Base-by-base conservation (phyloP, 2,113 vertebrate genomes). In the Ceyx cyanopectus region DNA sequence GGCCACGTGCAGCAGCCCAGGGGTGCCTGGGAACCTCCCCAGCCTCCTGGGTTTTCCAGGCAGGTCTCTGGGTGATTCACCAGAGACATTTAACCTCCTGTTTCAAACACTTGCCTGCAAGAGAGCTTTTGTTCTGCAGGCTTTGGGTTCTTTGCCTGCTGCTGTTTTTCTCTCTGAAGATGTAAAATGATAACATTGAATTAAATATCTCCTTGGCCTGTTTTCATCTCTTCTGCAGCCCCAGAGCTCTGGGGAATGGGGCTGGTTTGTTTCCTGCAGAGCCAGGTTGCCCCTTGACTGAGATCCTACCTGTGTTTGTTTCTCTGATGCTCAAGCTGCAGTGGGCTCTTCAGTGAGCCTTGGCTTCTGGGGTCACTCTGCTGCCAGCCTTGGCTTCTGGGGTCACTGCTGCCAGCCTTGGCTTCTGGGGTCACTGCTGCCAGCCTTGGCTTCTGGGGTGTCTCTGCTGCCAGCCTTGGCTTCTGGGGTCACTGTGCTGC, bases 181-280 rank as follows among this genome's bases (percentile, higher is more conserved):
- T 68, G 62, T 79, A 27, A 75, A 60, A 26, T 63, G 18, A 0
- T 30, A 45, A 50, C 12, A 18, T 10, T 70, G 14, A 94, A 93
- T 96, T 93, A 96, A 96, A 67, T 19, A n/a, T 15, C 12, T 37
- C 23, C 22, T 22, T n/a, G 4, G 56, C 41, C 53, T 61, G 26
- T 48, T 62, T 60, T 18, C 24, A 12, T 75, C 43, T 82, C 46
- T 57, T 61, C 21, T 1, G 2, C 5, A 3, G 30, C 41, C 4
- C 29, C 70, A 16, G 53, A 37, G 19, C n/a, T n/a, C 40, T 65
- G 70, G 4, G 27, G 56, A 68, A 12, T 7, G 2, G 3, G 14
- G 27, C 27, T 68, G 5, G 21, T 29, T 63, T 51, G 37, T 45
- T 80, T 69, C 46, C 7, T 27, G 4, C 6, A 53, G 29, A 57